Evolutionary conservation across 2,888 invertebrate species (phyloP).

Genomic region (Acanthosepion esculentum): DNA sequence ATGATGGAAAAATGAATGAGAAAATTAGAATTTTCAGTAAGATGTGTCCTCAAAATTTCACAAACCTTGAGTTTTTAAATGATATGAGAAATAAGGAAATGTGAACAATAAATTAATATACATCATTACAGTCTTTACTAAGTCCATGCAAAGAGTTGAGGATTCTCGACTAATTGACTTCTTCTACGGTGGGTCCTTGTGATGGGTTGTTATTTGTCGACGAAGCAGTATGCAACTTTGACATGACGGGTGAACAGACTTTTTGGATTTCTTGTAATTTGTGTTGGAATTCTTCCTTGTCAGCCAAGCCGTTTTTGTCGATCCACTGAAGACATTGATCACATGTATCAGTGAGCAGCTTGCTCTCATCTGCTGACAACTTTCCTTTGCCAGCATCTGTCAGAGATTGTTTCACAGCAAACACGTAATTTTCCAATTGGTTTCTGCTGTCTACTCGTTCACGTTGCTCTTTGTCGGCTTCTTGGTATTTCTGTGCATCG

Average conservation of each 20-base stretch:
- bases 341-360: slow-evolving; percentile 77
- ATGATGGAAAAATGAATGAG: too few relatives aligned
- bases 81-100: too few relatives aligned
- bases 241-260: slow-evolving; percentile 86
- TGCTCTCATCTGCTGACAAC: slow-evolving; percentile 82
- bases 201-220: slow-evolving; percentile 56
- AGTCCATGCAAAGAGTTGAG: too few relatives aligned
- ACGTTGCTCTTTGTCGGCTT: slow-evolving; percentile 71
- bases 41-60: too few relatives aligned
- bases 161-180: slow-evolving; percentile 77
- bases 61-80: too few relatives aligned
- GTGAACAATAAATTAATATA: too few relatives aligned
- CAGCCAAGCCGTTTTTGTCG: slow-evolving; percentile 85
- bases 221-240: slow-evolving; percentile 72
- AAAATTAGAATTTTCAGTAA: too few relatives aligned
- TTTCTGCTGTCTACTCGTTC: slow-evolving; percentile 65
- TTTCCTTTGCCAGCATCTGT: slow-evolving; percentile 77
- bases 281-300: slow-evolving; percentile 84
- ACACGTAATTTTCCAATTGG: slow-evolving; percentile 68
- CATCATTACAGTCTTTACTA: too few relatives aligned
- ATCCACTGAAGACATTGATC: slow-evolving; percentile 85
- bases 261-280: slow-evolving; percentile 85
- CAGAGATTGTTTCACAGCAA: slow-evolving; percentile 78
- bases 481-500: slow-evolving; percentile 70
- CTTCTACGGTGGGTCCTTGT: slow-evolving; percentile 79